phyloP scores from a whole-genome alignment of 2,113 vertebrate species.

The Panthera leo region DNA sequence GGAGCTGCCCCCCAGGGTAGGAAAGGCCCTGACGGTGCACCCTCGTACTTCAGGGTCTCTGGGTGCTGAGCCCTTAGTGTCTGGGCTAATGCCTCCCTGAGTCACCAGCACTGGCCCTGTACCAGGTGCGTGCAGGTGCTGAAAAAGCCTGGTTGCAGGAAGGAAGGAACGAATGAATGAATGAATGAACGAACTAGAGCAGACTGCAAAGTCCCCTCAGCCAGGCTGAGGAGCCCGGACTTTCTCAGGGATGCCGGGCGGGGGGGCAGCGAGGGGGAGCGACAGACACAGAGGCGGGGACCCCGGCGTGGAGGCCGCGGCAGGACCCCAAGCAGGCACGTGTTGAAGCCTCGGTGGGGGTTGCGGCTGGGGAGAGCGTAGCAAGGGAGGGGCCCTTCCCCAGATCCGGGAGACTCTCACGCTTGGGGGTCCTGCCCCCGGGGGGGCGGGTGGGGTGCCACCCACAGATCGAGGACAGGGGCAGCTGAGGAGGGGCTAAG shows the following conservation, averaged over 20 bases:
- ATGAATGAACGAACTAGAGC: too few species aligned
- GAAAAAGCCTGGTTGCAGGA: fast-evolving
- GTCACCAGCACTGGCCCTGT: neutral
- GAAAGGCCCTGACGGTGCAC: neutral
- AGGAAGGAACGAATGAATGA: neutral
- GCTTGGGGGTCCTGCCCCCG: neutral
- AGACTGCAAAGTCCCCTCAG: neutral
- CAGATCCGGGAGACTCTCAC: neutral
- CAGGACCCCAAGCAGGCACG: too few species aligned
- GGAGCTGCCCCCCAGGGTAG: neutral
- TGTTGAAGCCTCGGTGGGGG: neutral
- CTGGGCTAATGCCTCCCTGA: fast-evolving
- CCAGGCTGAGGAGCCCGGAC: neutral
- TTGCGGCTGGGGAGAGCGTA: neutral
- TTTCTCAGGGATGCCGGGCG: neutral
- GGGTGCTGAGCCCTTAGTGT: neutral
- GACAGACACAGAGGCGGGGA: neutral
- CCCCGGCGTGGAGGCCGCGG: fast-evolving
- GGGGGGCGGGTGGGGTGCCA: neutral
- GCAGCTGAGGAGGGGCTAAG: neutral
- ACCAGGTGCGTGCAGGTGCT: fast-evolving
- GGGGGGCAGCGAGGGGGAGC: fast-evolving
- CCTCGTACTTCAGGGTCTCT: fast-evolving
- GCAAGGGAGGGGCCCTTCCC: neutral
- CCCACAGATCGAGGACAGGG: fast-evolving